Conservation (phyloP, 2,113 vertebrate genomes). For the Ameiurus melas region DNA sequence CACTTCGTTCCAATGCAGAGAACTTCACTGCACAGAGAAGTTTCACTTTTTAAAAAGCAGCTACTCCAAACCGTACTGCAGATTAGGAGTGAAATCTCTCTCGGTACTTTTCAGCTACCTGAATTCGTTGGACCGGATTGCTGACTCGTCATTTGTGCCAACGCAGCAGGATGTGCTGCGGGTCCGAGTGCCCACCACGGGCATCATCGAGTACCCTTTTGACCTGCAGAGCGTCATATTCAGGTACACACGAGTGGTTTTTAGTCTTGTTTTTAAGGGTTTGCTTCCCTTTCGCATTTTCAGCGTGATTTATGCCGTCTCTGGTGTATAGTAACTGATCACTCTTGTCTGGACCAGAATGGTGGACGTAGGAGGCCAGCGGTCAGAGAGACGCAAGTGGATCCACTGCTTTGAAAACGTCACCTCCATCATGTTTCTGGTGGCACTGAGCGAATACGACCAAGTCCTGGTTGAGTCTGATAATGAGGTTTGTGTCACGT, state of each 20-base stretch:
- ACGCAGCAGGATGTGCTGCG: slow-evolving; percentile 83
- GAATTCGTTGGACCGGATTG: slow-evolving; percentile 76
- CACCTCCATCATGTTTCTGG: slow-evolving; percentile 78
- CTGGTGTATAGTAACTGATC: not conserved
- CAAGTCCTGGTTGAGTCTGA: slow-evolving; percentile 85
- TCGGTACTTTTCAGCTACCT: slow-evolving; percentile 72
- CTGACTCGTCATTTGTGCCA: slow-evolving; percentile 72
- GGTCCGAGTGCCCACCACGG: slow-evolving; percentile 79
- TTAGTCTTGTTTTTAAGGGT: not conserved
- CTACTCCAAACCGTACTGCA: not conserved
- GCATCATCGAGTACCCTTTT: slow-evolving; percentile 83
- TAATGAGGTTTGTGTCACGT: slow-evolving; percentile 74
- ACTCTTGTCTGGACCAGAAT: slow-evolving; percentile 66
- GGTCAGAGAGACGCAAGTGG: slow-evolving; percentile 82
- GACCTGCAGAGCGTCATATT: slow-evolving; percentile 83
- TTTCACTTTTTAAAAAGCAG: not conserved
- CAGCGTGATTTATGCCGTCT: not conserved
- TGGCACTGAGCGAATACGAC: slow-evolving; percentile 89
- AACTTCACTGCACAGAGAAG: not conserved
- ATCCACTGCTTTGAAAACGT: slow-evolving; percentile 77
- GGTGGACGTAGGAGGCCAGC: slow-evolving; percentile 88
- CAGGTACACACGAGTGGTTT: slow-evolving; percentile 68
- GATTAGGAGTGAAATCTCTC: not conserved
- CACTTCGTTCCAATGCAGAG: not conserved
- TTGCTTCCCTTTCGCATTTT: not conserved